A percentile compares a stretch with the other conserved stretches of the same genome.
phyloP scores from a whole-genome alignment of 2,888 invertebrate species.

The Trichogramma evanescens region DNA sequence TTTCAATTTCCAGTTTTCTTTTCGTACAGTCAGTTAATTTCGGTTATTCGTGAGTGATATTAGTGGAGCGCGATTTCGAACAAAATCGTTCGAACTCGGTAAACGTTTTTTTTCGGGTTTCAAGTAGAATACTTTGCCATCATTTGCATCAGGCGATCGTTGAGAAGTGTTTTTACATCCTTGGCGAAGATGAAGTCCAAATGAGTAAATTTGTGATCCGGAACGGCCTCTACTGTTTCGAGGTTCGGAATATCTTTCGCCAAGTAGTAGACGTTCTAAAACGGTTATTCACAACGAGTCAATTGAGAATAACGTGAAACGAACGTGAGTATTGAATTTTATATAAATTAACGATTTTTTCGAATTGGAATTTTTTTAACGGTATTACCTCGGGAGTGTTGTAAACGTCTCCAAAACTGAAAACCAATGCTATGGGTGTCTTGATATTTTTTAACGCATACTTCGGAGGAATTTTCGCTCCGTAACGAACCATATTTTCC shows the following conservation, averaged over 20 bases:
- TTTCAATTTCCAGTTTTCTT: no score
- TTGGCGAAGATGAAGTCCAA: conserved; percentile 61
- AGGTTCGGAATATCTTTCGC: conserved; percentile 22
- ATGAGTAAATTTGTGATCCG: conserved; percentile 55
- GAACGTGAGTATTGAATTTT: neutral
- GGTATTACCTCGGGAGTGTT: no score
- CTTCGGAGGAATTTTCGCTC: conserved; percentile 17
- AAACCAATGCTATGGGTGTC: conserved; percentile 26
- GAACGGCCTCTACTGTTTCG: conserved; percentile 35
- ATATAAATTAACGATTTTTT: neutral
- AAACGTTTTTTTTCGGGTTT: no score
- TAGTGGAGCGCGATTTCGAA: no score
- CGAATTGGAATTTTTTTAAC: no score
- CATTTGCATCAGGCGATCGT: conserved; percentile 35
- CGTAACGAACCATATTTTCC: conserved; percentile 23
- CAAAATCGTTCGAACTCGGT: no score
- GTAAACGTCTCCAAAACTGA: conserved; percentile 24
- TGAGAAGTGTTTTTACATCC: conserved; percentile 52
- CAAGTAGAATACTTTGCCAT: neutral
- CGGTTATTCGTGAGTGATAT: no score
- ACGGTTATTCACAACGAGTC: conserved; percentile 10
- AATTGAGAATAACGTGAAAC: neutral
- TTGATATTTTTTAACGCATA: conserved; percentile 25
- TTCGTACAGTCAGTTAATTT: no score
- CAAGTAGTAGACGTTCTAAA: conserved; percentile 24